These are phyloP conservation scores for Anthopleura sola DNA, from an alignment of 64 coral and sea anemone species.

Conservation along the genomic window DNA sequence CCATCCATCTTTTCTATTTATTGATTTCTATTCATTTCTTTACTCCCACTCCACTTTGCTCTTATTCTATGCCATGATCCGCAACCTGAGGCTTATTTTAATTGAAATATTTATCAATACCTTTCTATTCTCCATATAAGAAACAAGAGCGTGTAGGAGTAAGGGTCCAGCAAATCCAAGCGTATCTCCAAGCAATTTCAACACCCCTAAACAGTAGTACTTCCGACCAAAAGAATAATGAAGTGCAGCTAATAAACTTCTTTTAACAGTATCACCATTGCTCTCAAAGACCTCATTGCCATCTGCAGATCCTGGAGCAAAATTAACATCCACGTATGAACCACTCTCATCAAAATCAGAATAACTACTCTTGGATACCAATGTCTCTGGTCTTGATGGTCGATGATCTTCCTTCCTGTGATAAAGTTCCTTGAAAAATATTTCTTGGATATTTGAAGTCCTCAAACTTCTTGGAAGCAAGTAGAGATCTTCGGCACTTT, in stretches of 20 bases:
- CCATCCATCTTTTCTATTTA: no score
- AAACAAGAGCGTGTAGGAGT: conserved; percentile 94
- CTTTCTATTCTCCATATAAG: conserved; percentile 93
- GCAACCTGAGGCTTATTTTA: no score
- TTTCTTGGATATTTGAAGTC: conserved; percentile 39
- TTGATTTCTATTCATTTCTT: no score
- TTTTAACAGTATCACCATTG: neutral
- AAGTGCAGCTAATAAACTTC: conserved; percentile 72
- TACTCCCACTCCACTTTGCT: no score
- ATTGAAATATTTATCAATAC: conserved; percentile 28
- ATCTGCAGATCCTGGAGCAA: neutral
- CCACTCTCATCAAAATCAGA: conserved; percentile 15
- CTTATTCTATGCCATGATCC: no score
- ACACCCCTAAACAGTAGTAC: conserved; percentile 87
- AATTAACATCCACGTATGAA: neutral
- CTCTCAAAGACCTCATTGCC: conserved; percentile 11
- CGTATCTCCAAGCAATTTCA: conserved; percentile 86
- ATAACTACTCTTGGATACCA: neutral
- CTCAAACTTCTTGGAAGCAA: conserved; percentile 65
- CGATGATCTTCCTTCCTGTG: neutral
- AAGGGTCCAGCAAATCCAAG: conserved; percentile 95
- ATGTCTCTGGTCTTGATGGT: neutral
- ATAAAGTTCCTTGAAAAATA: conserved; percentile 45
- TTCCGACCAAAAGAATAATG: conserved; percentile 91
- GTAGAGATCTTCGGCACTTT: conserved; percentile 70